Conservation (phyloP, 2,113 vertebrate genomes). For the Microtus ochrogaster region DNA sequence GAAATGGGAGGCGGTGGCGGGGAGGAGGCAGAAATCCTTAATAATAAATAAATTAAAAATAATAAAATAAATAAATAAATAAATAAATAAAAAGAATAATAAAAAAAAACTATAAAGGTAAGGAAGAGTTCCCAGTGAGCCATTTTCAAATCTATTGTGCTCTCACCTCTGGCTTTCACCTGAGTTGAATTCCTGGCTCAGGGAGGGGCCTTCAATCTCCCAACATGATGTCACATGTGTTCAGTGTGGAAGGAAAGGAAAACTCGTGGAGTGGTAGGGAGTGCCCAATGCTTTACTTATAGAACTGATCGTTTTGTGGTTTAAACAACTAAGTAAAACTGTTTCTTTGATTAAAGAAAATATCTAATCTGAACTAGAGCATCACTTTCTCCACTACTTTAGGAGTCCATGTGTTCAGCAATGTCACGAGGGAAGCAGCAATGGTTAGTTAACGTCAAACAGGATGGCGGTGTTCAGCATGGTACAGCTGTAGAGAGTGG, state of each 20-base stretch:
- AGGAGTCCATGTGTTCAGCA: not conserved
- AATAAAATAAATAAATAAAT: too few species aligned
- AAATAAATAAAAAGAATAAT: too few species aligned
- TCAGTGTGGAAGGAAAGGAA: not conserved
- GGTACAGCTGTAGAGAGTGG: not conserved
- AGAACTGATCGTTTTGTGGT: not conserved
- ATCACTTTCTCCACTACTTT: not conserved
- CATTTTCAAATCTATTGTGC: not conserved
- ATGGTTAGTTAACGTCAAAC: not conserved
- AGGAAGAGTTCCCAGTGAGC: not conserved
- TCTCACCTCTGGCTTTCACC: constrained; percentile 1
- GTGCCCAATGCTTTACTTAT: not conserved
- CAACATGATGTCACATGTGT: not conserved
- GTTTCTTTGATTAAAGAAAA: constrained; percentile 9
- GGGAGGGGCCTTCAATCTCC: not conserved
- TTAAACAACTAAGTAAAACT: constrained; percentile 48
- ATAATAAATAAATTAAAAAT: too few species aligned
- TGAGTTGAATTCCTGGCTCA: constrained; percentile 52
- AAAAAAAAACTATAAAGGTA: constrained; percentile 47
- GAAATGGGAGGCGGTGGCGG: too few species aligned
- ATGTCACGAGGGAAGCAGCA: constrained; percentile 11
- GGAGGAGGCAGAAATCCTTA: too few species aligned
- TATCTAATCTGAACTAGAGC: not conserved
- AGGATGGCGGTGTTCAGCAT: not conserved
- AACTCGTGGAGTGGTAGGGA: not conserved